These are phyloP conservation scores for Virgularia gustaviana DNA, from an alignment of 92 coral and sea anemone species.

Conservation along the genomic window DNA sequence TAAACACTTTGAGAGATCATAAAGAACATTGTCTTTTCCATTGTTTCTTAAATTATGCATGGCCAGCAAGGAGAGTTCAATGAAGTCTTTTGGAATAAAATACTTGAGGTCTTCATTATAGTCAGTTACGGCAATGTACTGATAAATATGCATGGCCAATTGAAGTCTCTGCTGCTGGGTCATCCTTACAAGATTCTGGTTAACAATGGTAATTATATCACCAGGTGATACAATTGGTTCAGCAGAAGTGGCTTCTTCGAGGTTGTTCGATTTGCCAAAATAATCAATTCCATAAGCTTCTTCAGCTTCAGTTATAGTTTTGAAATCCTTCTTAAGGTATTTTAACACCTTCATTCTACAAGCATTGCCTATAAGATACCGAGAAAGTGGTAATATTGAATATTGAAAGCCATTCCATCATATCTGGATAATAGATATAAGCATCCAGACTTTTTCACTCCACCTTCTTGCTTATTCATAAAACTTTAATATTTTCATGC, in stretches of 20 bases:
- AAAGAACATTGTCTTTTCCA: conserved; percentile 39
- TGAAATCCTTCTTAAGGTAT: conserved; percentile 11
- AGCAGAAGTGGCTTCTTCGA: background rate
- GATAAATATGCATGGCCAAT: conserved; percentile 18
- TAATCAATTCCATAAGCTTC: conserved; percentile 27
- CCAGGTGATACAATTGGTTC: conserved; percentile 3
- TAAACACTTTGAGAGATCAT: conserved; percentile 29
- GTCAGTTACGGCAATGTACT: conserved; percentile 18
- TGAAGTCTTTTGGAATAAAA: conserved; percentile 17
- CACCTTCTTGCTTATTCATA: no score
- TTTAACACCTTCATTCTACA: conserved; percentile 29
- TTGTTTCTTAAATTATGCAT: conserved; percentile 9
- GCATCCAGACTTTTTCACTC: no score
- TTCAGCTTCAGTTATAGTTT: conserved; percentile 42
- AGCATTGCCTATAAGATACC: conserved; percentile 35
- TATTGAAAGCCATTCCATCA: no score
- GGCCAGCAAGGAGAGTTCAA: conserved; percentile 22
- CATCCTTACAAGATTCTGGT: background rate
- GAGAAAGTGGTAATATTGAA: no score
- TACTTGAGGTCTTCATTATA: conserved; percentile 21
- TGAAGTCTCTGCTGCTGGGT: conserved; percentile 19
- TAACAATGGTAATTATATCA: conserved; percentile 16
- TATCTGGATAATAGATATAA: no score
- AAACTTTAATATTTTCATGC: no score
- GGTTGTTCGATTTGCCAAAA: background rate